Conservation (phyloP, 2,113 vertebrate genomes). For the Rhodinocichla rosea region DNA sequence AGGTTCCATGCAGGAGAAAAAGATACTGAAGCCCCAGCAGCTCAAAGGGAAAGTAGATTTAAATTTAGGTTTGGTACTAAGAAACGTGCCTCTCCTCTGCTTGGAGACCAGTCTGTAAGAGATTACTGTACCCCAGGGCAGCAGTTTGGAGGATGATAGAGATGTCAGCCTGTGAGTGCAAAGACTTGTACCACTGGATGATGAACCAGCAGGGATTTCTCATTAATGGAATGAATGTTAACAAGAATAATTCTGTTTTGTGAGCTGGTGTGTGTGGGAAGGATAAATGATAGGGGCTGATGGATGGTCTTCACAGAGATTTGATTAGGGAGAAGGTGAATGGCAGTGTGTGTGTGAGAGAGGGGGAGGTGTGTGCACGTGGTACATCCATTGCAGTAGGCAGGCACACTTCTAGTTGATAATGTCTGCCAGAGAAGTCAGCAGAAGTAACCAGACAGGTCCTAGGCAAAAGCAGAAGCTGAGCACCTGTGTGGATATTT, state of each 20-base stretch:
- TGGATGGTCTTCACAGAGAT: slow-evolving; percentile 46
- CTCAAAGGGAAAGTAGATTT: slow-evolving; percentile 12
- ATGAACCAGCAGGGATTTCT: slow-evolving; percentile 55
- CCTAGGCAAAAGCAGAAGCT: neutral
- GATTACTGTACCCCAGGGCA: slow-evolving; percentile 18
- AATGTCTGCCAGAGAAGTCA: neutral
- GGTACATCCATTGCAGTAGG: neutral
- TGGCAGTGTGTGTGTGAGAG: neutral
- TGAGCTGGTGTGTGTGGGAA: neutral
- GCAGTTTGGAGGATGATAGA: slow-evolving; percentile 30
- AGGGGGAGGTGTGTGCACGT: neutral
- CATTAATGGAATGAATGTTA: slow-evolving; percentile 61
- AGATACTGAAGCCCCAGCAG: neutral
- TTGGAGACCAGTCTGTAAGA: slow-evolving; percentile 10
- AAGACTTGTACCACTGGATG: slow-evolving; percentile 34
- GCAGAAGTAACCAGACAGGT: neutral
- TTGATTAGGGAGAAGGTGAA: slow-evolving; percentile 35
- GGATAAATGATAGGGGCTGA: slow-evolving; percentile 38
- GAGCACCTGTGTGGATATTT: neutral
- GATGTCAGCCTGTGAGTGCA: slow-evolving; percentile 32
- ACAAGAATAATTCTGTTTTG: slow-evolving; percentile 50
- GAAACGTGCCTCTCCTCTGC: neutral
- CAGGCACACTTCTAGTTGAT: neutral
- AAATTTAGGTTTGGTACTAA: neutral
- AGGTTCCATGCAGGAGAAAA: slow-evolving; percentile 4